Conservation (phyloP, 2,113 vertebrate genomes). For the Salvelinus alpinus region DNA sequence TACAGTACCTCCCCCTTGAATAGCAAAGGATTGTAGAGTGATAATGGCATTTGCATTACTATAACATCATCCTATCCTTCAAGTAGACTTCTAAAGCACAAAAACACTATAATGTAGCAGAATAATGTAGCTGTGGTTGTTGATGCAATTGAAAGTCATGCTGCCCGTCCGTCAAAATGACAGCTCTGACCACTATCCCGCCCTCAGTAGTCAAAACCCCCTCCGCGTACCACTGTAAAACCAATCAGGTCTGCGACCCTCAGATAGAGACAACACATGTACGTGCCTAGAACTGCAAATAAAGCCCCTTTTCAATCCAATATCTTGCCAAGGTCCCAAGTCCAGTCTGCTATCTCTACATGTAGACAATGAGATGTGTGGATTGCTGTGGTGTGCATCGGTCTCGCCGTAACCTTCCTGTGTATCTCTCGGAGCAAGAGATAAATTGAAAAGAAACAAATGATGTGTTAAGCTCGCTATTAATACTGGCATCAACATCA, state of each 20-base stretch:
- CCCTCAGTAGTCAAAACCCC: not conserved
- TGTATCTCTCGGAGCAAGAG: slow-evolving; percentile 60
- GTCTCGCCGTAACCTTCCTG: slow-evolving; percentile 60
- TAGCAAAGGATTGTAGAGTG: too few relatives aligned
- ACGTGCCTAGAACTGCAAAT: slow-evolving; percentile 7
- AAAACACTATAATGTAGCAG: not conserved
- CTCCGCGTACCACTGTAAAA: not conserved
- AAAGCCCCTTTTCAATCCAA: slow-evolving; percentile 19
- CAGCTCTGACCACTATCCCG: slow-evolving; percentile 2
- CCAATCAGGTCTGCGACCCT: slow-evolving; percentile 1
- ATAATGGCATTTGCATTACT: too few relatives aligned
- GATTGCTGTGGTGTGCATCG: not conserved
- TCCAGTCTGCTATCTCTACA: slow-evolving; percentile 39
- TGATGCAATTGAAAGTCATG: not conserved
- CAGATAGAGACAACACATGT: slow-evolving; percentile 2
- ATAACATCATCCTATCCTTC: too few relatives aligned
- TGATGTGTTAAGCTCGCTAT: slow-evolving; percentile 75
- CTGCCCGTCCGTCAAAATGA: slow-evolving; percentile 12
- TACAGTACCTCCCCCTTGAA: not conserved
- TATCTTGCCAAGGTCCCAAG: slow-evolving; percentile 16
- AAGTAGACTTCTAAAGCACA: not conserved
- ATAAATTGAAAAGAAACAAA: slow-evolving; percentile 80
- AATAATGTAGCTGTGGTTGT: not conserved
- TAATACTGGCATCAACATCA: slow-evolving; percentile 77
- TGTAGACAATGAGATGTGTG: slow-evolving; percentile 52